A percentile compares a stretch with the other conserved stretches of the same genome.
Evolutionary conservation across 2,113 vertebrate genomes (phyloP).

Genomic region (Polypterus senegalus): DNA sequence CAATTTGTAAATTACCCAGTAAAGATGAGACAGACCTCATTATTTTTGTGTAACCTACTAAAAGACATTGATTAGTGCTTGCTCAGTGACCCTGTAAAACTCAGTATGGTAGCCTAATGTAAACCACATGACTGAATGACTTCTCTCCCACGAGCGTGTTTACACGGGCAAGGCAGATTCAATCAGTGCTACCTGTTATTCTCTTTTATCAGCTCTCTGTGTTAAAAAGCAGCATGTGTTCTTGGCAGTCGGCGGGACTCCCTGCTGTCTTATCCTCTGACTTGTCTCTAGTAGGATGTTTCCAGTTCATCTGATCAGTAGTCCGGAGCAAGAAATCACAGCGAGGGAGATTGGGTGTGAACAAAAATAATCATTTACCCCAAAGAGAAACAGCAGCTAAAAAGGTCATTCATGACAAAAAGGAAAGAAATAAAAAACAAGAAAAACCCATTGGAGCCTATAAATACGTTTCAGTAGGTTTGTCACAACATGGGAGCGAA

Average conservation of each 20-base stretch:
- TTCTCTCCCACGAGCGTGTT: slow-evolving; percentile 15
- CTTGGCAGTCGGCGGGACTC: slow-evolving; percentile 1
- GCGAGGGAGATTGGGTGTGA: too few species aligned
- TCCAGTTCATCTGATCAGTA: not conserved
- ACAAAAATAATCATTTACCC: too few species aligned
- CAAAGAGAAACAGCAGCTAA: too few species aligned
- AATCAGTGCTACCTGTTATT: slow-evolving; percentile 9
- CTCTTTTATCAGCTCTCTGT: slow-evolving; percentile 11
- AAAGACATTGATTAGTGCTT: slow-evolving; percentile 15
- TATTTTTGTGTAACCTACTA: not conserved
- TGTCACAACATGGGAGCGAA: too few species aligned
- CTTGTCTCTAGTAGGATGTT: slow-evolving; percentile 6
- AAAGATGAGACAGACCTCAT: too few species aligned
- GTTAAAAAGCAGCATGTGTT: not conserved
- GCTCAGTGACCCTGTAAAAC: slow-evolving; percentile 6
- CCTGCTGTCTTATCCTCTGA: not conserved
- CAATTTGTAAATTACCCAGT: too few species aligned
- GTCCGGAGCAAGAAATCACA: too few species aligned
- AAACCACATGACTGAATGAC: slow-evolving; percentile 17
- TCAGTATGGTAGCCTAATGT: slow-evolving; percentile 21
- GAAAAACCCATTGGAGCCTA: too few species aligned
- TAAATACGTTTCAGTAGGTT: too few species aligned
- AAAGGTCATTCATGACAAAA: too few species aligned
- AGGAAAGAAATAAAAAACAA: too few species aligned
- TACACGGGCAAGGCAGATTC: slow-evolving; percentile 3